Base-by-base conservation (phyloP, 2,113 vertebrate genomes). In the Amblyopsis rosae region DNA sequence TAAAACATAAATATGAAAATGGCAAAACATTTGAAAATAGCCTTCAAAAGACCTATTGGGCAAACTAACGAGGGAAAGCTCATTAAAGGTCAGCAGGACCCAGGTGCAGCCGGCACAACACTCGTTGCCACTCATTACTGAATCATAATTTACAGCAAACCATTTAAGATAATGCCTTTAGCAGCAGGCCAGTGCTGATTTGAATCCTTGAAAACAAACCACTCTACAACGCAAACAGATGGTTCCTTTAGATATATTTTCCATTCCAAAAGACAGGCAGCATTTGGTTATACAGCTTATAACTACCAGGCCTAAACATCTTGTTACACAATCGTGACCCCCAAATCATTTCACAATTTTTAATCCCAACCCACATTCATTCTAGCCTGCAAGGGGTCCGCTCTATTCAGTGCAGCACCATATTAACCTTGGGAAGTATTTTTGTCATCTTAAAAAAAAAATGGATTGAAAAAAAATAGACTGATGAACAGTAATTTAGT, bases 1-100 rank as follows among this genome's bases (percentile, higher is more conserved):
- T 50, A 70, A 86, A 88, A 79, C 54, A 63, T 70, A 76, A 78
- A 86, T 56, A 60, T 71, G 58, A 75, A 77, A 87, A 83, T 72
- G 61, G 59, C 68, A 76, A 26, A 76, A 70, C 54, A 72, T 2
- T 65, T 78, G 61, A 80, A 66, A 75, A 56, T 65, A 75, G 76
- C 59, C 67, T 77, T 77, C 46, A 60, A 84, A 82, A 69, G 58
- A 69, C 56, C 53, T 59, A 65, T 84, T 80, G 80, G 67, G 67
- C 64, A 70, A 67, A 67, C 59, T 71, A 76, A 82, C 62, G 60
- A 81, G 58, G 61, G 13, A 60, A 67, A 46, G 70, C 56, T 66
- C 72, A 17, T 62, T 73, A 59, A 75, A 78, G 75, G 78, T 79
- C 75, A 81, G 41, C 68, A 69, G 68, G 55, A 55, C 77, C 73